Evolutionary conservation across 1,140 invertebrate species (phyloP), one percentile per base, ranked within the genome.

Genomic region (Micrasema minimum): DNA sequence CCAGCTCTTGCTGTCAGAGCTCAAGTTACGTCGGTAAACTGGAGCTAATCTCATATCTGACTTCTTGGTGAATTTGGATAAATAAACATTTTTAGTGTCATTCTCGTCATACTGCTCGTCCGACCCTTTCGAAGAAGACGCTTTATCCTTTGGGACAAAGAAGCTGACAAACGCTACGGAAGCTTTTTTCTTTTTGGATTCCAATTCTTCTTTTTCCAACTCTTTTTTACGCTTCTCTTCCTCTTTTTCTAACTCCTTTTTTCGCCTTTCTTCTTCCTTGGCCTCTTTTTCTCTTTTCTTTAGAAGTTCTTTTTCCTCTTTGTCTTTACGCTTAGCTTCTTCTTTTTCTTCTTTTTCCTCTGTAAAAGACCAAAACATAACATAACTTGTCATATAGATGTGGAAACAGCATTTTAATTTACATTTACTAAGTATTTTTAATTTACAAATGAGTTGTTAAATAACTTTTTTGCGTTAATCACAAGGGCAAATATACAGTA

Each of bases 11-110:
- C 84, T 80, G 11, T 85, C 78, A 38, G 85, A 77, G 14, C 70
- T 81, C 18, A 93, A 79, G 35, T 77, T 70, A 66, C 80, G 78
- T 72, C 93, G 83, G 66, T 79, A 77, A 9, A 86, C 74, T 0
- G 93, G 93, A 3, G 95, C 94, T 59, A 97, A 75, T 77, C 88
- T 88, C 94, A 96, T 97, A 79, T 96, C 92, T n/a, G 88, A 87
- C 80, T 96, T 96, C 3, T 96, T 83, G 83, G 83, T 84, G 68
- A 86, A 84, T 70, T 80, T 81, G 22, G 83, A 83, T 22, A 83
- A 69, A 51, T 70, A 69, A 23, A 62, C 67, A 68, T 65, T 82
- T 75, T 79, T 80, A 51, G 77, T 79, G 46, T 80, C 75, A 66
- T 74, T 71, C 72, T 72, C 74, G 4, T 74, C 51, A 71, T 81